Evolutionary conservation across 2,113 vertebrate genomes (phyloP).

Genomic region (Sardina pilchardus): DNA sequence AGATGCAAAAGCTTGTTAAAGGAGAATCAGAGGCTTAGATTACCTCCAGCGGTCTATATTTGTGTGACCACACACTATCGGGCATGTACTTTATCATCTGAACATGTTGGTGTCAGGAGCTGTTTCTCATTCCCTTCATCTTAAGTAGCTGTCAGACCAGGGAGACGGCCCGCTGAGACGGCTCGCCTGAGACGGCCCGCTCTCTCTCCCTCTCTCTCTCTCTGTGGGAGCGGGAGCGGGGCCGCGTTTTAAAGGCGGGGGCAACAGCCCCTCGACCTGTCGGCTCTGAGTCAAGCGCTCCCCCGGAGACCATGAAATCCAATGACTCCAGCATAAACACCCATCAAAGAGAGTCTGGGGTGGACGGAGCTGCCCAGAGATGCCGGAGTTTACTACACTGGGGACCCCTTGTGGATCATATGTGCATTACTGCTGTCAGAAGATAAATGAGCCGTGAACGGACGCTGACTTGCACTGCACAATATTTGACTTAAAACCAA

Average conservation of each 20-base stretch:
- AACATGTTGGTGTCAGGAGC: background rate
- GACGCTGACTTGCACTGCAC: background rate
- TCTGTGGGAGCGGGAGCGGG: background rate
- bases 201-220: no score
- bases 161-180: no score
- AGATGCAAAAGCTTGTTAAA: background rate
- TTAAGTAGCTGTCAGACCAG: background rate
- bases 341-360: constrained; percentile 20
- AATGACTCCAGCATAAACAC: background rate
- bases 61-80: background rate
- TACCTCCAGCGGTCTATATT: constrained; percentile 13
- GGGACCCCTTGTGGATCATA: constrained; percentile 64
- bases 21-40: background rate
- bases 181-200: no score
- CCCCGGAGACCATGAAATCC: background rate
- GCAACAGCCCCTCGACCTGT: background rate
- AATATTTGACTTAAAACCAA: background rate
- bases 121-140: background rate
- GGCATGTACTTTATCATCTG: background rate
- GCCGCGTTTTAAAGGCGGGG: background rate
- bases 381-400: constrained; percentile 45
- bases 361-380: background rate
- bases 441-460: background rate
- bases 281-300: constrained; percentile 7
- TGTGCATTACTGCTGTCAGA: background rate